Percentiles rank a stretch among this genome's conserved stretches.
phyloP scores from a whole-genome alignment of 2,113 vertebrate genomes.

The Brachyhypopomus occidentalis region DNA sequence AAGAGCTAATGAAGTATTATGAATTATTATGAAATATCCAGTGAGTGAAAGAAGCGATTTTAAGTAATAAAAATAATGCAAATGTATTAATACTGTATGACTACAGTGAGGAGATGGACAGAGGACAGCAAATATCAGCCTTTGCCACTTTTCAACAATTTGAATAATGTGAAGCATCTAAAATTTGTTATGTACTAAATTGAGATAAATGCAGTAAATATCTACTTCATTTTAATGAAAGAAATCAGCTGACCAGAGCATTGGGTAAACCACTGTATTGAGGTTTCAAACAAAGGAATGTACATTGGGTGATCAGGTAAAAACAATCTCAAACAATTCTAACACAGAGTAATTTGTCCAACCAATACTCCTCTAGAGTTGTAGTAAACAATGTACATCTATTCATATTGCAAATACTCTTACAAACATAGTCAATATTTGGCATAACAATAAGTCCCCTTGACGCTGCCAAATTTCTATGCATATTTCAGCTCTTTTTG shows the following conservation, averaged over 20 bases:
- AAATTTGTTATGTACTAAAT: not conserved
- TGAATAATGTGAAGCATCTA: not conserved
- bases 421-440: slow-evolving; percentile 66
- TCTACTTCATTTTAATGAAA: not conserved
- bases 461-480: slow-evolving; percentile 61
- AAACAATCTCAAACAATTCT: slow-evolving; percentile 26
- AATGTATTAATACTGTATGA: not conserved
- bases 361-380: slow-evolving; percentile 52
- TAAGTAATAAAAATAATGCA: slow-evolving; percentile 42
- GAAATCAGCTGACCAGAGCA: slow-evolving; percentile 12
- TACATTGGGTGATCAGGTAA: slow-evolving; percentile 36
- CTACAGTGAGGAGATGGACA: not conserved
- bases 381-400: slow-evolving; percentile 65
- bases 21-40: not conserved
- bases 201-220: slow-evolving; percentile 7
- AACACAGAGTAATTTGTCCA: slow-evolving; percentile 45
- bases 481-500: slow-evolving; percentile 57
- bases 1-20: slow-evolving; percentile 1
- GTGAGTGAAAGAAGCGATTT: slow-evolving; percentile 51
- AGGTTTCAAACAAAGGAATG: slow-evolving; percentile 52
- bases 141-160: not conserved
- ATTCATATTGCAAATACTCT: slow-evolving; percentile 67
- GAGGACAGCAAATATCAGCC: not conserved
- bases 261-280: slow-evolving; percentile 32
- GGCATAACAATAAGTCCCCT: slow-evolving; percentile 64